Evolutionary conservation across 2,797 vertebrate genomes (phyloP).

Genomic region (Oreortyx pictus): DNA sequence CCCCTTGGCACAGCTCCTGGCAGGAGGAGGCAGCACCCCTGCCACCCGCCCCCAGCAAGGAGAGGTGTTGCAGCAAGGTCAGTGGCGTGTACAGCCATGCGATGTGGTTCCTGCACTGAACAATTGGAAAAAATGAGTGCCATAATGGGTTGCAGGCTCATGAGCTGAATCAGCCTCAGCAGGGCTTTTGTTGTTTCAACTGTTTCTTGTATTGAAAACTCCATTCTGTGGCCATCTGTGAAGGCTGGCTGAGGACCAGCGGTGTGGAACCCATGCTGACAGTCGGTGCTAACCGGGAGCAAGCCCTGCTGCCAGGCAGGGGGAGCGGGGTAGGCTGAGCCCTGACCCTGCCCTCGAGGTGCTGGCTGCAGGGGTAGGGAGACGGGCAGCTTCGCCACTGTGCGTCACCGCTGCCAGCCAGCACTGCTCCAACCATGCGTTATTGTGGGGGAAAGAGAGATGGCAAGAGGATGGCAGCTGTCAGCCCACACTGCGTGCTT

Average conservation of each 20-base stretch:
- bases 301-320: neutral
- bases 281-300: neutral
- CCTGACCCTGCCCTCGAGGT: neutral
- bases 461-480: neutral
- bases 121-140: conserved; percentile 57
- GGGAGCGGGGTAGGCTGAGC: neutral
- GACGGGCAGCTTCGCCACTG: neutral
- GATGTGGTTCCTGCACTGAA: neutral
- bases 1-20: neutral
- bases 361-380: neutral
- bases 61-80: neutral
- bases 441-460: neutral
- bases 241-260: neutral
- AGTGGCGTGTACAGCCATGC: neutral
- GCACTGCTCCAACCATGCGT: neutral
- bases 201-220: neutral
- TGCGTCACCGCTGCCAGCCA: neutral
- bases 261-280: neutral
- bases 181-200: conserved; percentile 58
- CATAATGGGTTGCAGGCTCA: conserved; percentile 63
- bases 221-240: neutral
- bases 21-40: neutral
- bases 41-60: neutral
- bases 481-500: neutral
- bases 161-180: conserved; percentile 23